A percentile compares a stretch with the other conserved stretches of the same genome.
phyloP scores from a whole-genome alignment of 2,797 vertebrate genomes.

The Amblyopsis hoosieri region DNA sequence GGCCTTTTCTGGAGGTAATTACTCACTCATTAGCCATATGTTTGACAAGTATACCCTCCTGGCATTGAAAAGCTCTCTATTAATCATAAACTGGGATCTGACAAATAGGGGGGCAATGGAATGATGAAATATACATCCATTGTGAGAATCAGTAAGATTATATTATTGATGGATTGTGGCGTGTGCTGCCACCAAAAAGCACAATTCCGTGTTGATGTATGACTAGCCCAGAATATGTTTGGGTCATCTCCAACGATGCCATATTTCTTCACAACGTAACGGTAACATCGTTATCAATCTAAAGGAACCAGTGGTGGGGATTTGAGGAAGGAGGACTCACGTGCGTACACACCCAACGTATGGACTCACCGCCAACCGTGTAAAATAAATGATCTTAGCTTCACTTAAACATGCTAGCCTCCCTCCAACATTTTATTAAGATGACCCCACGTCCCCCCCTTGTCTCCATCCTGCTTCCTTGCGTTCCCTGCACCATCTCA shows the following conservation, averaged over 20 bases:
- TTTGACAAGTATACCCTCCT: constrained; percentile 71
- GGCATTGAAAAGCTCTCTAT: constrained; percentile 62
- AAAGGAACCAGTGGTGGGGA: constrained; percentile 47
- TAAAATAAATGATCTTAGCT: constrained; percentile 9
- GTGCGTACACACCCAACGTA: no score
- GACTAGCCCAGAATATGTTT: constrained; percentile 65
- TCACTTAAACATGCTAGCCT: constrained; percentile 51
- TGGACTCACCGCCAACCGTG: no score
- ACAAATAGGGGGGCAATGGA: constrained; percentile 54
- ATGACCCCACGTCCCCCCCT: constrained; percentile 10
- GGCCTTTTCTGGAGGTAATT: constrained; percentile 67
- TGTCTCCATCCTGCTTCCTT: constrained; percentile 41
- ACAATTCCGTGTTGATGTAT: constrained; percentile 60
- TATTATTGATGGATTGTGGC: constrained; percentile 69
- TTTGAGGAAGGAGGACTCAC: no score
- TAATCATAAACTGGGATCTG: constrained; percentile 69
- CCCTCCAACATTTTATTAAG: constrained; percentile 42
- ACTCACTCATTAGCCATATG: constrained; percentile 77
- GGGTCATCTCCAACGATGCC: constrained; percentile 57
- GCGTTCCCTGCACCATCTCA: constrained; percentile 49
- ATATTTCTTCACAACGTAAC: constrained; percentile 56
- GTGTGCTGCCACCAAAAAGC: constrained; percentile 55
- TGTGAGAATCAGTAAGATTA: constrained; percentile 54
- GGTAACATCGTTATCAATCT: constrained; percentile 63
- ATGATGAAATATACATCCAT: constrained; percentile 63